Evolutionary conservation across 2,113 vertebrate genomes (phyloP).

Genomic region (Eolophus roseicapilla): DNA sequence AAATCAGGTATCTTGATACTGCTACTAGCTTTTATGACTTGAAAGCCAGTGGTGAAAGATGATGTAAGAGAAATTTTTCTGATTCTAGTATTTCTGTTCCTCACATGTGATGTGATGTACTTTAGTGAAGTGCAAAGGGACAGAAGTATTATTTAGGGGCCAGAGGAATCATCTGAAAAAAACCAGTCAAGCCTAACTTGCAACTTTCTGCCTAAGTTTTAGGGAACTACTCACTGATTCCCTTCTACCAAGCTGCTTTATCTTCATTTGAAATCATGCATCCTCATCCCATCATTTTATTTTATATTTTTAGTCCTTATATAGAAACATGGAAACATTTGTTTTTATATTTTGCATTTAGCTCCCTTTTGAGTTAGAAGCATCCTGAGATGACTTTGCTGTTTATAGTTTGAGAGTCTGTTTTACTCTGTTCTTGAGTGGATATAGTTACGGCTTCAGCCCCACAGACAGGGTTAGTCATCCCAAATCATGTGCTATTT

Average conservation of each 20-base stretch:
- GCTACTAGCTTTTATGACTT: neutral
- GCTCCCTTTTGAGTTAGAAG: neutral
- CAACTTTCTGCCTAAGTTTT: neutral
- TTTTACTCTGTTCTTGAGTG: neutral
- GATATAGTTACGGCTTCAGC: neutral
- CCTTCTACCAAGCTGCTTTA: neutral
- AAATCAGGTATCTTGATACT: neutral
- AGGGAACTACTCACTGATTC: neutral
- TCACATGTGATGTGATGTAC: neutral
- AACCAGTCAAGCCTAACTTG: neutral
- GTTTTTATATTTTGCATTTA: neutral
- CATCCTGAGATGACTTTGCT: neutral
- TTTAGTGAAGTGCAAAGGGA: neutral
- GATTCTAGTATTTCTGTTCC: neutral
- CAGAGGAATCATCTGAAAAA: neutral
- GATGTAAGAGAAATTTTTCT: neutral
- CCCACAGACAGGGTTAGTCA: neutral
- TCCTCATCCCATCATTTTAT: neutral
- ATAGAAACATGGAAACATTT: neutral
- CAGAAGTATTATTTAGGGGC: neutral
- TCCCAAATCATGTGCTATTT: neutral
- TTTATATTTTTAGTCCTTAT: neutral
- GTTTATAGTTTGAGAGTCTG: neutral
- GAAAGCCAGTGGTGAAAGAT: neutral
- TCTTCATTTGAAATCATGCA: neutral